Evolutionary conservation across 1,140 invertebrate species (phyloP).

Genomic region (Ips typographus): DNA sequence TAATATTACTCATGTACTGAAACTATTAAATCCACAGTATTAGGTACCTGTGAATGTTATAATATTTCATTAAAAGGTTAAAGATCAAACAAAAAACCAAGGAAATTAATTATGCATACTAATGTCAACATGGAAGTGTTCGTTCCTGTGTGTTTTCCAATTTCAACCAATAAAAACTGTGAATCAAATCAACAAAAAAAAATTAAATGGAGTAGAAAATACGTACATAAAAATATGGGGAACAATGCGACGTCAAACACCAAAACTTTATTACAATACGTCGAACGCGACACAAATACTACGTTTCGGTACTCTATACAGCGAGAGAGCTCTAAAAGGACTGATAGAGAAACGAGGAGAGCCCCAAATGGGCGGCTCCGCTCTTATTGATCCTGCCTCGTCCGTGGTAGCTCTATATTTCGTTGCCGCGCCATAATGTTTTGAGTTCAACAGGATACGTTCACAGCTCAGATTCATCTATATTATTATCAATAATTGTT

Average conservation of each 20-base stretch:
- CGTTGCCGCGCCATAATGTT: constrained; percentile 22
- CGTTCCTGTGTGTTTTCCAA: too few species aligned
- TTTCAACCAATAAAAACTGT: too few species aligned
- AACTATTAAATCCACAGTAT: too few species aligned
- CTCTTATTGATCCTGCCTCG: constrained; percentile 36
- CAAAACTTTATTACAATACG: constrained; percentile 5
- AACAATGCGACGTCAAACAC: background rate
- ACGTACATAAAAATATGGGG: background rate
- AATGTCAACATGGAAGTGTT: too few species aligned
- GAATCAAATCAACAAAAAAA: too few species aligned
- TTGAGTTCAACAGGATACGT: background rate
- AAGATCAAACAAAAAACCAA: too few species aligned
- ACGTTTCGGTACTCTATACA: constrained; percentile 22
- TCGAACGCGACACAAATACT: constrained; percentile 13
- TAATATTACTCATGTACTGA: too few species aligned
- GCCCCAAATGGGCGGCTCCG: constrained; percentile 39
- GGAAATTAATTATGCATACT: too few species aligned
- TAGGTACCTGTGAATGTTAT: too few species aligned
- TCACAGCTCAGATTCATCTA: background rate
- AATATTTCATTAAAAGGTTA: too few species aligned
- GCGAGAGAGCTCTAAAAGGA: constrained; percentile 21
- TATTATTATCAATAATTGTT: background rate
- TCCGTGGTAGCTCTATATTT: constrained; percentile 21
- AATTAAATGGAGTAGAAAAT: too few species aligned
- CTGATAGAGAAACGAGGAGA: constrained; percentile 28